Conservation (phyloP, 2,113 vertebrate genomes). For the Mola mola region DNA sequence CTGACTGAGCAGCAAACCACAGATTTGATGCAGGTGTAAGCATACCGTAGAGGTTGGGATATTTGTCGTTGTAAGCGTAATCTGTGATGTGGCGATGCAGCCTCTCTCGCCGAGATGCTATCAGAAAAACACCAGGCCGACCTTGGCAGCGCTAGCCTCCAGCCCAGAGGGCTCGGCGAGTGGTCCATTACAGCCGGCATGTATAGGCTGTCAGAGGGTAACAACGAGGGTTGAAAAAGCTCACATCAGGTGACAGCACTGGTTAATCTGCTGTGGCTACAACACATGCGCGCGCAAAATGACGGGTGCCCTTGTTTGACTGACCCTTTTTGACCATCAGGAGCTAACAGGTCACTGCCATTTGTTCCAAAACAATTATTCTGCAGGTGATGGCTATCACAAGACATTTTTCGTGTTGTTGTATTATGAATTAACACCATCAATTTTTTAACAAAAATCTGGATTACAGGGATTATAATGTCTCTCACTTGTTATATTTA, state of each 20-base stretch:
- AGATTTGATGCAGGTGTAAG: neutral
- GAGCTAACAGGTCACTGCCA: too few species aligned
- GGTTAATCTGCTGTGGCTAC: slow-evolving; percentile 37
- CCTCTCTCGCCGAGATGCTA: slow-evolving; percentile 18
- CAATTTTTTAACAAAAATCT: too few species aligned
- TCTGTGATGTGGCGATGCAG: slow-evolving; percentile 8
- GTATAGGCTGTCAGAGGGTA: slow-evolving; percentile 43
- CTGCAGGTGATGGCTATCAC: too few species aligned
- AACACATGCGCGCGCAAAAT: neutral
- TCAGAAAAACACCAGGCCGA: slow-evolving; percentile 32
- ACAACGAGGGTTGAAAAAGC: slow-evolving; percentile 53
- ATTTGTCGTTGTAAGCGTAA: slow-evolving; percentile 14
- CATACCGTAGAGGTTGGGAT: neutral
- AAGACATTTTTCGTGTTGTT: too few species aligned
- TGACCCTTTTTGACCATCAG: too few species aligned
- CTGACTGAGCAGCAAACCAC: neutral
- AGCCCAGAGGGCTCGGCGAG: slow-evolving; percentile 18
- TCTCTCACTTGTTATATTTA: too few species aligned
- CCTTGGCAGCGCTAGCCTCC: slow-evolving; percentile 37
- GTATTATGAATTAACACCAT: too few species aligned
- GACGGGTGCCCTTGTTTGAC: neutral
- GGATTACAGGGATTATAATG: too few species aligned
- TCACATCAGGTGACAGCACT: slow-evolving; percentile 49
- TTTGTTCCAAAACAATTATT: too few species aligned
- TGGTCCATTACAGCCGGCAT: slow-evolving; percentile 39